These are phyloP conservation scores for Margarornis squamiger DNA, from an alignment of 2,797 vertebrate genomes.

Conservation along the genomic window DNA sequence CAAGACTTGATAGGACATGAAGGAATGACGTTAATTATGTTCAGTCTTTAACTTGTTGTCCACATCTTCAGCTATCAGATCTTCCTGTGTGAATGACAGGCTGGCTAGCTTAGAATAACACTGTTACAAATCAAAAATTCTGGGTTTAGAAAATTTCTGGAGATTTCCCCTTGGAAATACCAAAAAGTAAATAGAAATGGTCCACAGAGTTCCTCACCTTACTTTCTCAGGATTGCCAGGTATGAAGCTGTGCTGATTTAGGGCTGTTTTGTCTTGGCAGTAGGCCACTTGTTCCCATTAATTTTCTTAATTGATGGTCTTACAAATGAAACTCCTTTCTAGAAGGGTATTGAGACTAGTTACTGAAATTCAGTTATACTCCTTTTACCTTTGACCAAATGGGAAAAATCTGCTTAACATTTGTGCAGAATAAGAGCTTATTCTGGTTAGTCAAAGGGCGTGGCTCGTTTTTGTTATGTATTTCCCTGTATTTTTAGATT, in stretches of 20 bases:
- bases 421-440: background rate
- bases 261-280: background rate
- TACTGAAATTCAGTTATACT: background rate
- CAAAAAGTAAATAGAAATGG: background rate
- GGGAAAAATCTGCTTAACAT: background rate
- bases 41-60: background rate
- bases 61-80: background rate
- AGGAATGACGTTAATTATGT: background rate
- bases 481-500: background rate
- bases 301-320: background rate
- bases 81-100: background rate
- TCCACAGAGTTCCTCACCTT: background rate
- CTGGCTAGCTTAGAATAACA: background rate
- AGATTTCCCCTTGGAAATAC: background rate
- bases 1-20: background rate
- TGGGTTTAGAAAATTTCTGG: background rate
- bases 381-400: background rate
- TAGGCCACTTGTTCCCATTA: background rate
- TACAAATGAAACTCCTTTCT: background rate
- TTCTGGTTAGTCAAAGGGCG: background rate
- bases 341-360: background rate
- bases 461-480: background rate
- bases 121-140: background rate
- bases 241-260: background rate
- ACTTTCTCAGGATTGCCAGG: background rate